Conservation (phyloP, 2,888 invertebrate species). For the Geophilus truncorum region DNA sequence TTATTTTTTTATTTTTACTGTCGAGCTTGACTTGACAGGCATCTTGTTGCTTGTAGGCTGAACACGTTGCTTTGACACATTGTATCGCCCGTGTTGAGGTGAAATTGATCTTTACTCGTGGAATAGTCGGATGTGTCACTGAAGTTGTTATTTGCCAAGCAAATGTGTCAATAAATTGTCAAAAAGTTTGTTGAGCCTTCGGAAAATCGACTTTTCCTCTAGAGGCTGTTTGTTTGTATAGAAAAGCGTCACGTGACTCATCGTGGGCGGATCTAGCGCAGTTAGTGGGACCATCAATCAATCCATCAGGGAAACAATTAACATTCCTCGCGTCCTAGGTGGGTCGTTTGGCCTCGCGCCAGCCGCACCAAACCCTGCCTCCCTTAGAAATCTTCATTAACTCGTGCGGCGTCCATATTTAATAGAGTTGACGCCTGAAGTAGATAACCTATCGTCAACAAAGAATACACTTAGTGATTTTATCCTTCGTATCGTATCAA, state of each 20-base stretch:
- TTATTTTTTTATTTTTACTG: not conserved
- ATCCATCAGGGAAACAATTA: conserved; percentile 33
- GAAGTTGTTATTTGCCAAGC: not conserved
- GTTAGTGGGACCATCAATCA: conserved; percentile 28
- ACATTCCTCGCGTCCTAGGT: conserved; percentile 32
- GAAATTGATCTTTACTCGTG: not conserved
- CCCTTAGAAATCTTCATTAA: conserved; percentile 32
- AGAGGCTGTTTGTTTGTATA: not conserved
- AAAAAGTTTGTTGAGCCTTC: not conserved
- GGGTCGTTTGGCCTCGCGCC: conserved; percentile 32
- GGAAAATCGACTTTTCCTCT: not conserved
- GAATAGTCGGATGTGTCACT: not conserved
- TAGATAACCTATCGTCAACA: conserved; percentile 13
- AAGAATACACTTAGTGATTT: not conserved
- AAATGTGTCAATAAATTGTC: not conserved
- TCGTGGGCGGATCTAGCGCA: not conserved
- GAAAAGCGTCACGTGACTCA: not conserved
- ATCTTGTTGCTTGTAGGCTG: not conserved
- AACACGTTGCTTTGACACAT: not conserved
- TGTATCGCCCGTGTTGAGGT: not conserved
- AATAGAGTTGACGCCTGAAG: conserved; percentile 31
- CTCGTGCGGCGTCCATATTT: conserved; percentile 31
- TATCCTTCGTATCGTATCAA: not conserved
- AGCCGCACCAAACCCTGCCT: not conserved
- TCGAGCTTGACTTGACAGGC: not conserved